Evolutionary conservation across 2,113 vertebrate species (phyloP).

Genomic region (Pterocles gutturalis): DNA sequence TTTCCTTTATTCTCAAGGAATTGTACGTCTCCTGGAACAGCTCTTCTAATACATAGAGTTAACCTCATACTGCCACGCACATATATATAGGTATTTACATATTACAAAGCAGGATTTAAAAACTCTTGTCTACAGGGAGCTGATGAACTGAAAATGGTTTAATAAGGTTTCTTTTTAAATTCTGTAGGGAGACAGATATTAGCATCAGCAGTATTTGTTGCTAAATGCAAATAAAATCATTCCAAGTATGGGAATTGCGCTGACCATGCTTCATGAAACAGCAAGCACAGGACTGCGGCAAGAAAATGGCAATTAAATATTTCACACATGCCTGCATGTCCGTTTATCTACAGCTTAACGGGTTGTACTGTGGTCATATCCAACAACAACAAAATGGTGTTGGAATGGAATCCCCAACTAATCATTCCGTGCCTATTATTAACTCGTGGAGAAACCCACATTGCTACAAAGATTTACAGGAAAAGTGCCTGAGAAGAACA

Average conservation of each 20-base stretch:
- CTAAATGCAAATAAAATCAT: slow-evolving; percentile 65
- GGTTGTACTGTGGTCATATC: neutral
- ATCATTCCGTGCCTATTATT: neutral
- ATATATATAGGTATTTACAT: neutral
- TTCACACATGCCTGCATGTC: neutral
- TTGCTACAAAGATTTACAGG: neutral
- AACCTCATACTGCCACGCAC: neutral
- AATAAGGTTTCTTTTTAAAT: slow-evolving; percentile 55
- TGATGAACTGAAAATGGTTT: slow-evolving; percentile 52
- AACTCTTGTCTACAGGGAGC: slow-evolving; percentile 27
- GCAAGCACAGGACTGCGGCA: neutral
- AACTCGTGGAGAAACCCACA: neutral
- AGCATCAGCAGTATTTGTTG: slow-evolving; percentile 60
- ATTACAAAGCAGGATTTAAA: slow-evolving; percentile 17
- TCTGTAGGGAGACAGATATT: slow-evolving; percentile 44
- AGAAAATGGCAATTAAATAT: slow-evolving; percentile 43
- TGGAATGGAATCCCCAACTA: neutral
- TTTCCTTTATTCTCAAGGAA: slow-evolving; percentile 30
- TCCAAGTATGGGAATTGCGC: slow-evolving; percentile 20
- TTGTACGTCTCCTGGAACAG: neutral
- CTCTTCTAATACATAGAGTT: neutral
- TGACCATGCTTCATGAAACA: slow-evolving; percentile 12
- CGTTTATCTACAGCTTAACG: slow-evolving; percentile 6
- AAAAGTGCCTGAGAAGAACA: neutral
- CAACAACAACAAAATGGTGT: neutral